Base-by-base conservation (phyloP, 2,888 invertebrate species). In the Noctua janthe region DNA sequence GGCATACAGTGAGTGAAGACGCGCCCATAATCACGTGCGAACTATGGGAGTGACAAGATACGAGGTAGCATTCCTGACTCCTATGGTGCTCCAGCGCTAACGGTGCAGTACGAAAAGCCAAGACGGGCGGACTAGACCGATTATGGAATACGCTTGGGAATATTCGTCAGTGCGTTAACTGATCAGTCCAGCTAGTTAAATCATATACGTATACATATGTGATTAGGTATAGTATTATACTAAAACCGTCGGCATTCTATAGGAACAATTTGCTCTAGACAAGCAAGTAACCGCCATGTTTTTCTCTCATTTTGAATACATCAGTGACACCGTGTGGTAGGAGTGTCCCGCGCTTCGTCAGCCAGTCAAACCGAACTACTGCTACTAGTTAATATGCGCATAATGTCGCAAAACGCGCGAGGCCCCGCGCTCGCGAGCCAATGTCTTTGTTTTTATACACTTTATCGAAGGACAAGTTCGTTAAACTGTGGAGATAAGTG, bases 361-460 rank as follows among this genome's bases (percentile, higher is more conserved):
- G 80, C 80, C 73, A 71, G 70, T 81, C 64, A 43, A 15, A 56
- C 81, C 43, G 51, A 59, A 54, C 71, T 15, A 17, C 59, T 39
- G 47, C 76, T 73, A 15, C 76, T 73, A 15, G 77, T 84, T 77
- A 77, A 77, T 86, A 86, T 86, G 84, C 84, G 73, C 87, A 84
- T 84, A 86, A 74, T n/a, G 23, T 20, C 49, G 39, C 49, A 39
- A 35, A 51, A 20, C 20, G 54, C 54, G 56, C 54, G 59, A 23
- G 43, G 35, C 35, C 43, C 54, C 47, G 47, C 15, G 47, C 29
- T 13, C 56, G 23, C 15, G 2, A 8, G 15, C 54, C 64, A 29
- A 47, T 69, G 62, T 72, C 47, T 69, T 69, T 64, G 81, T 81
- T 78, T 83, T 78, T 75, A 56, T 51, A 76, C 64, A 47, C 43